These are phyloP conservation scores for Dipodomys ordii DNA, from an alignment of 2,113 vertebrate genomes.

Conservation along the genomic window DNA sequence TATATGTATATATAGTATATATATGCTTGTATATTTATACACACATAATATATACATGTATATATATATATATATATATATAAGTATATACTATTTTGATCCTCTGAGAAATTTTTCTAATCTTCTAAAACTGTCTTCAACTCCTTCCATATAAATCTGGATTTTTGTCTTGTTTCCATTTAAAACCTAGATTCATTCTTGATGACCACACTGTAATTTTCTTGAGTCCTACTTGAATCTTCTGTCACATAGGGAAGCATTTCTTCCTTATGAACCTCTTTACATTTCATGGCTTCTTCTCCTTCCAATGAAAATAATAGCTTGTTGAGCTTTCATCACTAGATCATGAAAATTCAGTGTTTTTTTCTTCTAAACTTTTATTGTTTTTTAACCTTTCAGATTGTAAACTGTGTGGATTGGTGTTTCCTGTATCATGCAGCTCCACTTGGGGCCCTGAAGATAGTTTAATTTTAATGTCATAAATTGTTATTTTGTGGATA, in stretches of 20 bases:
- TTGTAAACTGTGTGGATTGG: neutral
- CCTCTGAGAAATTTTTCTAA: neutral
- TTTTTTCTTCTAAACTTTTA: constrained; percentile 56
- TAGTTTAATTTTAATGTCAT: neutral
- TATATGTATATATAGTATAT: neutral
- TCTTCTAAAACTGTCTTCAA: neutral
- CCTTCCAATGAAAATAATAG: constrained; percentile 63
- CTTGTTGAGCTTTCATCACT: constrained; percentile 57
- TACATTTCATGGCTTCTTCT: constrained; percentile 71
- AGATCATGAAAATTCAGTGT: constrained; percentile 70
- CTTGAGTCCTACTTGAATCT: constrained; percentile 31
- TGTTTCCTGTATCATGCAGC: neutral
- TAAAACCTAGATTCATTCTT: constrained; percentile 18
- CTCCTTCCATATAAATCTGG: constrained; percentile 14
- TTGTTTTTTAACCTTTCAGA: constrained; percentile 59
- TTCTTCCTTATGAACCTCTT: constrained; percentile 65
- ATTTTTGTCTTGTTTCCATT: constrained; percentile 43
- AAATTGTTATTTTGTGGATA: neutral
- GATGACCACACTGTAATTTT: constrained; percentile 14
- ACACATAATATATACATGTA: neutral
- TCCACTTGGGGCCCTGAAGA: neutral
- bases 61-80: neutral
- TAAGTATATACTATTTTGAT: neutral
- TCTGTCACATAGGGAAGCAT: constrained; percentile 34
- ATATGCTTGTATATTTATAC: neutral